phyloP scores from a whole-genome alignment of 2,113 vertebrate genomes.

The Paraplagusia blochii region DNA sequence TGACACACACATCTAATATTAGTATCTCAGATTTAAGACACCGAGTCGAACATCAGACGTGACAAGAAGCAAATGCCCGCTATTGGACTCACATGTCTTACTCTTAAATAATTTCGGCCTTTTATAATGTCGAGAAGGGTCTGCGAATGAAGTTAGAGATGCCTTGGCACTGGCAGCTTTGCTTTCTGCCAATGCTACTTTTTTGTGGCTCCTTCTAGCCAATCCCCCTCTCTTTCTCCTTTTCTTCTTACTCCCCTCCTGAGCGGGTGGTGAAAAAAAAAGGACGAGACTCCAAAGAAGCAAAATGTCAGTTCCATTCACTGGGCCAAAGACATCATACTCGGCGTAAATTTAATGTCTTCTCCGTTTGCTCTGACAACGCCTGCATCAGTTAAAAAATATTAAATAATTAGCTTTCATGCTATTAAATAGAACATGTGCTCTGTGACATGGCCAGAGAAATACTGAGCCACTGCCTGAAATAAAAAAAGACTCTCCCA shows the following conservation, averaged over 20 bases:
- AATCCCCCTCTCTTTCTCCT: slow-evolving; percentile 15
- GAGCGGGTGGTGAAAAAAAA: slow-evolving; percentile 30
- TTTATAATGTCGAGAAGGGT: slow-evolving; percentile 50
- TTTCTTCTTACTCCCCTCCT: slow-evolving; percentile 1
- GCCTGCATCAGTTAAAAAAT: slow-evolving; percentile 46
- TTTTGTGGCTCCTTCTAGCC: slow-evolving; percentile 33
- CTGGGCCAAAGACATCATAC: slow-evolving; percentile 58
- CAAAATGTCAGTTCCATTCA: slow-evolving; percentile 57
- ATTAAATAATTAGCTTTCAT: slow-evolving; percentile 47
- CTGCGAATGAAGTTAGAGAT: slow-evolving; percentile 62
- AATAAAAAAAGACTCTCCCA: slow-evolving; percentile 8
- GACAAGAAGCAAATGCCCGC: background rate
- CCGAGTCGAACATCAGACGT: slow-evolving; percentile 9
- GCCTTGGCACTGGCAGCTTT: slow-evolving; percentile 37
- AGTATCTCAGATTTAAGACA: slow-evolving; percentile 35
- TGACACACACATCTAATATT: background rate
- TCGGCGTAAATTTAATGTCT: slow-evolving; percentile 42
- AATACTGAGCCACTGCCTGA: slow-evolving; percentile 28
- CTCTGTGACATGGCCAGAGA: slow-evolving; percentile 34
- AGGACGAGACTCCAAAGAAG: slow-evolving; percentile 30
- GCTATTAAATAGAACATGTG: slow-evolving; percentile 37
- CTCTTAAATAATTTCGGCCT: slow-evolving; percentile 31
- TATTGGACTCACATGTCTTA: slow-evolving; percentile 2
- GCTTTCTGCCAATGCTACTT: slow-evolving; percentile 38
- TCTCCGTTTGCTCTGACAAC: slow-evolving; percentile 46